Conservation (phyloP, 2,797 vertebrate genomes). For the Hypotaenidia philippensis region DNA sequence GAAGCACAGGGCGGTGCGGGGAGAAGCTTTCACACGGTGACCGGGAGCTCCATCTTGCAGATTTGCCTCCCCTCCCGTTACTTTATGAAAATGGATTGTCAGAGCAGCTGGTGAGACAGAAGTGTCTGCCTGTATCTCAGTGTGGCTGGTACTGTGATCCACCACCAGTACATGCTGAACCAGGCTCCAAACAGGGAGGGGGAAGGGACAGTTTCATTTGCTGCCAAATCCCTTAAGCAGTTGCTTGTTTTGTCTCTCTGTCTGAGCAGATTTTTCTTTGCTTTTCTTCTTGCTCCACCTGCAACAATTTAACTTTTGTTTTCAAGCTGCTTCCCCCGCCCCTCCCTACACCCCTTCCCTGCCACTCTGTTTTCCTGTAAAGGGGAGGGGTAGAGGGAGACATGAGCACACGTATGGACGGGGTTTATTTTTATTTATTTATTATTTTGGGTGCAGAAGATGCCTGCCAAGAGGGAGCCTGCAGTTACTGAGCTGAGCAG, state of each 20-base stretch:
- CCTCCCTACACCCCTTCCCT: background rate
- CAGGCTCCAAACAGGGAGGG: conserved; percentile 56
- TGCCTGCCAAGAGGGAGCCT: conserved; percentile 50
- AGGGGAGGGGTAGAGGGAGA: background rate
- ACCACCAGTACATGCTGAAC: conserved; percentile 65
- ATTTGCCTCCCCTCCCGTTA: conserved; percentile 66
- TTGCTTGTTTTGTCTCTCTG: conserved; percentile 55
- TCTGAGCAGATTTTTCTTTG: conserved; percentile 50
- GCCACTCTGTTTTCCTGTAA: background rate
- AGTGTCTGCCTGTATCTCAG: conserved; percentile 67
- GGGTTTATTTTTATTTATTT: conserved; percentile 2
- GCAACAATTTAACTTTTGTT: background rate
- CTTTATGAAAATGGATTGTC: conserved; percentile 75
- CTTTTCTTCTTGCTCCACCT: conserved; percentile 52
- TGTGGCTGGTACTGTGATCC: conserved; percentile 68
- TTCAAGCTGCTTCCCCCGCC: background rate
- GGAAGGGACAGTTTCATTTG: conserved; percentile 45
- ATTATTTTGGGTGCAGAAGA: conserved; percentile 22
- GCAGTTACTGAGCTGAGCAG: conserved; percentile 35
- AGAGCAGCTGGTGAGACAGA: conserved; percentile 71
- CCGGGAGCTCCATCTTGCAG: conserved; percentile 68
- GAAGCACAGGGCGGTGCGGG: background rate
- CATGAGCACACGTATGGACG: background rate
- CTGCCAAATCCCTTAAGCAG: background rate
- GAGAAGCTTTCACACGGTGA: conserved; percentile 59